phyloP scores from a whole-genome alignment of 2,888 invertebrate genomes.

The Diarsia rubi region DNA sequence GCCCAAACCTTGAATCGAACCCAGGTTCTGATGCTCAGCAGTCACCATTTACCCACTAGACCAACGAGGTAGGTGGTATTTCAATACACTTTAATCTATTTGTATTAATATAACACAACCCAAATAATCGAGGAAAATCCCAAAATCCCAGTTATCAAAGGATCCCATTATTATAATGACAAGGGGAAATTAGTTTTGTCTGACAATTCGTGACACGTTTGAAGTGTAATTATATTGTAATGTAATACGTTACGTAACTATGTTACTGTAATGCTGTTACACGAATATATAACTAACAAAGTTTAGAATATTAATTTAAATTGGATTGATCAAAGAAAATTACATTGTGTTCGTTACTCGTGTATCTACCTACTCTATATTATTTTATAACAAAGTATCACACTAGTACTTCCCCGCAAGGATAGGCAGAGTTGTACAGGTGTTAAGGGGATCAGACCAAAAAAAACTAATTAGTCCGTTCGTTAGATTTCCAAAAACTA shows the following conservation, averaged over 20 bases:
- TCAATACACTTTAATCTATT: neutral
- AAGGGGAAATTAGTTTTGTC: slow-evolving; percentile 59
- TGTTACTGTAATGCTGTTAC: slow-evolving; percentile 3
- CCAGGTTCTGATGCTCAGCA: too few relatives aligned
- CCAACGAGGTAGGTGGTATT: too few relatives aligned
- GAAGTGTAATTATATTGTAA: slow-evolving; percentile 40
- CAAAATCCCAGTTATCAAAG: slow-evolving; percentile 11
- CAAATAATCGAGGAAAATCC: slow-evolving; percentile 10
- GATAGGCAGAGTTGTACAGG: neutral
- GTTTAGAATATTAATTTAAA: slow-evolving; percentile 6
- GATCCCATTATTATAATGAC: slow-evolving; percentile 45
- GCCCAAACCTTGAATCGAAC: too few relatives aligned
- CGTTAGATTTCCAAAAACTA: too few relatives aligned
- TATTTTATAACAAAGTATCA: neutral
- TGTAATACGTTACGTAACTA: slow-evolving; percentile 13
- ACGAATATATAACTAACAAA: neutral
- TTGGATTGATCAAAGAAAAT: slow-evolving; percentile 7
- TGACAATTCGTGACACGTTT: slow-evolving; percentile 41
- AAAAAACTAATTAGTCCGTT: too few relatives aligned
- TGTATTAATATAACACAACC: neutral
- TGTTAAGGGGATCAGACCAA: too few relatives aligned
- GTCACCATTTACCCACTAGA: too few relatives aligned
- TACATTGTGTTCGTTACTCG: neutral
- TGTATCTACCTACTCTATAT: neutral
- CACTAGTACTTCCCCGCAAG: too few relatives aligned